Conservation (phyloP, 2,888 invertebrate genomes). For the Hemithea aestivaria region DNA sequence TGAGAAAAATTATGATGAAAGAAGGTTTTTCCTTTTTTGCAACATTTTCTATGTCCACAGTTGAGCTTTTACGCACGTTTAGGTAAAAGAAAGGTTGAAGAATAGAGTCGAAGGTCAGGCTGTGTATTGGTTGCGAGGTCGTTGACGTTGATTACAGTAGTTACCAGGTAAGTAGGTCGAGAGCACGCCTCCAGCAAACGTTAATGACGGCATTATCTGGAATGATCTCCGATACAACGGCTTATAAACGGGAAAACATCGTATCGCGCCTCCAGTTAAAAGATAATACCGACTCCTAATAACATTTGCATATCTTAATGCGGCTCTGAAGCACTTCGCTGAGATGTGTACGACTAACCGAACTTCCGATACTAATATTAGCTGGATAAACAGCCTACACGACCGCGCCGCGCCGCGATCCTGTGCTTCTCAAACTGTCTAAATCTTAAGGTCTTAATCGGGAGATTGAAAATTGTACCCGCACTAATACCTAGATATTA, state of each 20-base stretch:
- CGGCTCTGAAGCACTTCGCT: conserved; percentile 21
- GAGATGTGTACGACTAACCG: conserved; percentile 28
- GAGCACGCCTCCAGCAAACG: conserved; percentile 19
- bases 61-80: too few species aligned
- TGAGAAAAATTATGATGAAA: too few species aligned
- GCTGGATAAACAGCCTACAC: conserved; percentile 48
- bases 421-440: too few species aligned
- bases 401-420: conserved; percentile 2
- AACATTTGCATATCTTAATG: conserved; percentile 72
- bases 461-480: too few species aligned
- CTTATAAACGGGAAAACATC: conserved; percentile 42
- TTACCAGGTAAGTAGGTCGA: conserved; percentile 5
- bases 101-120: too few species aligned
- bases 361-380: conserved; percentile 48
- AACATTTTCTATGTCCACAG: too few species aligned
- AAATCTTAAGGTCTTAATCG: too few species aligned
- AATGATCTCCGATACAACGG: conserved; percentile 46
- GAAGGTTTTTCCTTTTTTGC: too few species aligned
- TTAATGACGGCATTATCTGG: conserved; percentile 38
- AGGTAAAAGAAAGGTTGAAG: too few species aligned
- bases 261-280: conserved; percentile 48
- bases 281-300: conserved; percentile 59
- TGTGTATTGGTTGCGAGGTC: not conserved
- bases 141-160: conserved; percentile 3
- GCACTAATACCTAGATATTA: too few species aligned